A percentile compares a stretch with the other conserved stretches of the same genome.
phyloP scores from a whole-genome alignment of 2,888 invertebrate species.

The Protophormia terraenovae region DNA sequence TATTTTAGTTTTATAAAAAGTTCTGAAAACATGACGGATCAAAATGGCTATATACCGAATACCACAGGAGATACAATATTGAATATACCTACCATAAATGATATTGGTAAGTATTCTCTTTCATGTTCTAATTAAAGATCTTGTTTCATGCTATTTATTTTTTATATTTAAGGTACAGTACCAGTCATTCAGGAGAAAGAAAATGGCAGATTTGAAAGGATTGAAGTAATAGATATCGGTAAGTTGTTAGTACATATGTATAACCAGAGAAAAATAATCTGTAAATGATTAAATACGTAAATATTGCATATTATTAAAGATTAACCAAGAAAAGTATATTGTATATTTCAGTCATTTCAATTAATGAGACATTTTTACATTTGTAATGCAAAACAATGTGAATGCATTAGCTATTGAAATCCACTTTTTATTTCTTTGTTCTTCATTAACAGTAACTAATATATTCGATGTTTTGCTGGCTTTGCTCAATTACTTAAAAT shows the following conservation, averaged over 20 bases:
- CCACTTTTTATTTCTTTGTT: too few species aligned
- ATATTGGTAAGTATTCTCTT: constrained; percentile 19
- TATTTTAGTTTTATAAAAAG: constrained; percentile 2
- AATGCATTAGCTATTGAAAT: too few species aligned
- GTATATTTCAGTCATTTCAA: too few species aligned
- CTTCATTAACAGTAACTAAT: too few species aligned
- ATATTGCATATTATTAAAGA: too few species aligned
- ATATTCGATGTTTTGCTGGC: too few species aligned
- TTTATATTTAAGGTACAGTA: not conserved
- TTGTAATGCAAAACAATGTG: too few species aligned
- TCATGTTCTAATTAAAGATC: not conserved
- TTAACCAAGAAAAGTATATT: too few species aligned
- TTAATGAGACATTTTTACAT: too few species aligned
- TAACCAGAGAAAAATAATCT: too few species aligned
- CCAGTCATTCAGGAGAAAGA: not conserved
- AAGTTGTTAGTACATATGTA: not conserved
- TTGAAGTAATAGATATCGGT: constrained; percentile 62
- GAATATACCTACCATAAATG: constrained; percentile 53
- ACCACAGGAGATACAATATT: constrained; percentile 40
- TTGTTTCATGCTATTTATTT: not conserved
- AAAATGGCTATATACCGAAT: constrained; percentile 1
- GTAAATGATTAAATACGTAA: too few species aligned
- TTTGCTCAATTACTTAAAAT: too few species aligned
- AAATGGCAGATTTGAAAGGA: constrained; percentile 15
- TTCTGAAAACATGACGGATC: constrained; percentile 28